A percentile compares a stretch with the other conserved stretches of the same genome.
Conservation (phyloP, 2,113 vertebrate genomes). For the Mormyrus lacerda region DNA sequence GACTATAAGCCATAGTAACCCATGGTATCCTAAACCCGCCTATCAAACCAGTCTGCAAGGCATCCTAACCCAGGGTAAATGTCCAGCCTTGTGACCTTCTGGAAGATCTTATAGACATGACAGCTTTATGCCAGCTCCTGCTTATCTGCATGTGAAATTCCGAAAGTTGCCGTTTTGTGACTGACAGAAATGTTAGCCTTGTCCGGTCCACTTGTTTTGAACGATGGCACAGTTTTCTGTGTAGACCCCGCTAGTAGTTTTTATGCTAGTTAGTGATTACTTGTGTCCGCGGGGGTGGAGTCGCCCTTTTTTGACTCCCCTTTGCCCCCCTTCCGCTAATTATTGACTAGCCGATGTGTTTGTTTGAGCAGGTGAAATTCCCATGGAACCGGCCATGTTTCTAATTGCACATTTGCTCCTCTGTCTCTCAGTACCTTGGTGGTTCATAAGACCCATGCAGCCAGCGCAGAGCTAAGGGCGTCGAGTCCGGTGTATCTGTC, state of each 20-base stretch:
- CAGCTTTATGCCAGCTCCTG: not conserved
- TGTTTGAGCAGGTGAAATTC: conserved; percentile 34
- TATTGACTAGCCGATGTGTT: conserved; percentile 31
- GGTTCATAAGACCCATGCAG: not conserved
- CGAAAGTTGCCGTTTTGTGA: not conserved
- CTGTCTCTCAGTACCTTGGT: not conserved
- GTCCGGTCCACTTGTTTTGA: not conserved
- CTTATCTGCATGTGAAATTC: not conserved
- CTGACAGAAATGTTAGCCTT: not conserved
- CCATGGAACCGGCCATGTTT: not conserved
- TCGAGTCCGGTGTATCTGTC: conserved; percentile 11
- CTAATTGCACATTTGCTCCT: not conserved
- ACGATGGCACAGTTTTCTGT: not conserved
- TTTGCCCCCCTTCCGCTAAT: conserved; percentile 40
- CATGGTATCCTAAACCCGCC: not conserved
- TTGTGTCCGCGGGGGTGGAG: not conserved
- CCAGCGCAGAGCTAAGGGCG: not conserved
- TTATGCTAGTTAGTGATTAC: not conserved
- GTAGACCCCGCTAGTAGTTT: not conserved
- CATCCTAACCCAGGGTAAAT: not conserved
- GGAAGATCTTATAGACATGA: not conserved
- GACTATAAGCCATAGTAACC: not conserved
- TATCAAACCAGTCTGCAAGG: not conserved
- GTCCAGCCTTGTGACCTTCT: not conserved
- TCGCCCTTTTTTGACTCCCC: not conserved